Base-by-base conservation (phyloP, 2,797 vertebrate species). In the Anguilla anguilla region DNA sequence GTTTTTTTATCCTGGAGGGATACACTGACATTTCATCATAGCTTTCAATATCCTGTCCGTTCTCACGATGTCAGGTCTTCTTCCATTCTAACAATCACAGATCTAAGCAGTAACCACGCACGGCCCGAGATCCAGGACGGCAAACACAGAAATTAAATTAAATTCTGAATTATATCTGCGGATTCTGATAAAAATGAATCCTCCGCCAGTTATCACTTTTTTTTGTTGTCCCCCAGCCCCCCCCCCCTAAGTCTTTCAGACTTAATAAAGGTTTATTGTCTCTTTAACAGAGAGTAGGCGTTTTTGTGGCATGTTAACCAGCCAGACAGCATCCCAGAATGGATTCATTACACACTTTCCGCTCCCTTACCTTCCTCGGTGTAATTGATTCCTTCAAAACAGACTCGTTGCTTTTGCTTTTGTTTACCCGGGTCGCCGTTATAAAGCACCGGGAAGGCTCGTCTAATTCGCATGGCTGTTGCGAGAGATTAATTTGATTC, bases 261-360 rank as follows among this genome's bases (percentile, higher is more conserved):
- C n/a, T 81, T 81, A 81, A 81, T 81, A 81, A 81, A 81, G 77
- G 35, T 46, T 81, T 81, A 81, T 81, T 82, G 79, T 82, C 79
- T 82, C 43, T n/a, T 82, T 49, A 82, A 82, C 79, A 82, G 3
- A 51, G 46, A n/a, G 46, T 3, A 51, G 51, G 79, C 79, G n/a
- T 82, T 82, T 82, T 51, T 79, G 79, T 82, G 79, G 79, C 79
- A n/a, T 82, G 79, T 82, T 82, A 82, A 82, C 79, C 46, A 82
- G 43, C 22, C 79, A 82, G 79, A 51, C 79, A 51, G 79, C 46
- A n/a, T 82, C 79, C 46, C 79, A 82, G 46, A 82, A 82, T 82
- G 79, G 79, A 51, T 82, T 82, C 19, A 82, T 82, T 51, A 51
- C 43, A 82, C 79, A 82, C 43, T 82, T 82, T 82, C 43, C n/a